phyloP scores from a whole-genome alignment of 92 coral and sea anemone species.

The Desmophyllum pertusum region DNA sequence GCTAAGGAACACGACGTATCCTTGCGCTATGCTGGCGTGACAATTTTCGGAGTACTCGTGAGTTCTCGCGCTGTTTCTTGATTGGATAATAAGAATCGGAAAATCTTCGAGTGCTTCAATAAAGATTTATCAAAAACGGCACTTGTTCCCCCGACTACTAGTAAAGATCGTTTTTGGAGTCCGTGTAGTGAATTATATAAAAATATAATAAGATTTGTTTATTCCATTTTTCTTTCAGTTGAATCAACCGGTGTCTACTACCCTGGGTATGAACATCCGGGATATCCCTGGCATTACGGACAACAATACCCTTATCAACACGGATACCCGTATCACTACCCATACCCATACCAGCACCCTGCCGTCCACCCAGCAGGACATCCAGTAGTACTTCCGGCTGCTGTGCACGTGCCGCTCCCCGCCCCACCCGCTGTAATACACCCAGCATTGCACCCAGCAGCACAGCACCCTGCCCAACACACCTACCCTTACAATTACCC shows the following conservation, averaged over 20 bases:
- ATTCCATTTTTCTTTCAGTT: neutral
- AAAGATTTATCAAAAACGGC: too few relatives aligned
- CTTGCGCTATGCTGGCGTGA: too few relatives aligned
- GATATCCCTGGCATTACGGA: slow-evolving; percentile 29
- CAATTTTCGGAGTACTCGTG: too few relatives aligned
- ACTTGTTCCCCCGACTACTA: too few relatives aligned
- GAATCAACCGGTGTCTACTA: neutral
- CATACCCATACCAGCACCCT: slow-evolving; percentile 15
- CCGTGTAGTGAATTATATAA: neutral
- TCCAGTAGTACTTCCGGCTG: neutral
- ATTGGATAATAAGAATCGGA: too few relatives aligned
- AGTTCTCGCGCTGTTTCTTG: too few relatives aligned
- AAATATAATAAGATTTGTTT: neutral
- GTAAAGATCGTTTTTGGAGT: neutral
- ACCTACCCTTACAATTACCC: slow-evolving; percentile 12
- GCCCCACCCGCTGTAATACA: neutral
- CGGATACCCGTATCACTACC: slow-evolving; percentile 30
- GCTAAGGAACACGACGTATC: too few relatives aligned
- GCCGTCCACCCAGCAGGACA: slow-evolving; percentile 7
- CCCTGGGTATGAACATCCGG: slow-evolving; percentile 24
- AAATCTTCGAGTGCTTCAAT: too few relatives aligned
- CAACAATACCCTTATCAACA: slow-evolving; percentile 8
- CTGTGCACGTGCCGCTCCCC: neutral
- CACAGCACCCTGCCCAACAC: neutral
- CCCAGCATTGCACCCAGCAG: neutral